Evolutionary conservation across 2,113 vertebrate species (phyloP), one percentile per base, ranked within the genome.

Genomic region (Sardina pilchardus): DNA sequence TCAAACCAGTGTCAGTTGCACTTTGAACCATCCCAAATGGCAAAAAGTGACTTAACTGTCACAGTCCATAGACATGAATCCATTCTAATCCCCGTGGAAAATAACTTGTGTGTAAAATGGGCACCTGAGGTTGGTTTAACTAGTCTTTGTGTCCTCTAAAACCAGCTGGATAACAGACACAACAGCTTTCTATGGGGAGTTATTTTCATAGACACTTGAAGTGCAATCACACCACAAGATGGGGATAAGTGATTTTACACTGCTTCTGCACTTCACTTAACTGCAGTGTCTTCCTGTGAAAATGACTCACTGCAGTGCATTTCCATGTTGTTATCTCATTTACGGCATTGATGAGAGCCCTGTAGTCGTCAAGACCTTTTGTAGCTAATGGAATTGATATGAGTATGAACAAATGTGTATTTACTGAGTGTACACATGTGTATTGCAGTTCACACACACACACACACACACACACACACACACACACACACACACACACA

Each of bases 241-340:
- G 24, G 82, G 91, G 94, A 93, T 93, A 93, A 93, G 89, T 85
- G 80, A 75, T 84, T 89, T 87, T 87, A 42, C 92, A 81, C 47
- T 90, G 88, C 88, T 86, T 85, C 81, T 83, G 63, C 78, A 30
- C 59, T 89, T 91, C 84, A 81, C 86, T 93, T 90, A 90, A 89
- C 87, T 93, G 71, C 90, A 91, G 87, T 81, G 84, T 91, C 92
- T 89, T 89, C 86, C 43, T 78, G 43, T 47, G 48, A 34, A 34
- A 80, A 85, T 39, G 36, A 67, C 39, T 44, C 30, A 48, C 21
- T 21, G 19, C 50, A 34, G 67, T 36, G 67, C 67, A 14, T 75
- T 34, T 75, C 36, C 67, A 75, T 36, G 30, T 30, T 14, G 67
- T 75, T 75, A 36, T 36, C 67, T 71, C 67, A 71, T 34, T 26